Evolutionary conservation across 2,113 vertebrate species (phyloP).

Genomic region (Acanthisitta chloris): DNA sequence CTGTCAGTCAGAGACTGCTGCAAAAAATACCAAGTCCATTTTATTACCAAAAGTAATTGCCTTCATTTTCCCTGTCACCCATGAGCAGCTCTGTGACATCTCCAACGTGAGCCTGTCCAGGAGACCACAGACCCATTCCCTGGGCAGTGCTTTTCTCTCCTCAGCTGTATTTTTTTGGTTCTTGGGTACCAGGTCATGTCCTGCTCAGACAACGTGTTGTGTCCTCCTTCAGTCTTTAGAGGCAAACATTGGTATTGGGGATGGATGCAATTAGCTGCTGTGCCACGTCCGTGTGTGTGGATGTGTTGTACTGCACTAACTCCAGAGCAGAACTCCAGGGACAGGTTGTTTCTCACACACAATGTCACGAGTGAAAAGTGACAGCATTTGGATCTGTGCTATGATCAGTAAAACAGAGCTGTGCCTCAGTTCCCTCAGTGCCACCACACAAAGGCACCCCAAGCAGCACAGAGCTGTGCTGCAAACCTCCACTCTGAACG

Average conservation of each 20-base stretch:
- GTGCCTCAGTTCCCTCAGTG: background rate
- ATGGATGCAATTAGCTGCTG: background rate
- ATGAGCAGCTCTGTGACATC: background rate
- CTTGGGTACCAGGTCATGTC: background rate
- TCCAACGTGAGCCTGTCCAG: background rate
- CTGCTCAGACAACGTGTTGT: background rate
- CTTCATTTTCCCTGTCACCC: background rate
- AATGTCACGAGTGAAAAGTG: background rate
- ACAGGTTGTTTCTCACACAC: background rate
- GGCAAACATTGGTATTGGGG: background rate
- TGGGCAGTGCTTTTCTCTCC: background rate
- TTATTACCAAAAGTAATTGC: background rate
- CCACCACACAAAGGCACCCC: background rate
- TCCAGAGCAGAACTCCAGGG: background rate
- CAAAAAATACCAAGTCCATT: background rate
- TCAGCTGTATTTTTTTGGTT: background rate
- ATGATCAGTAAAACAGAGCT: too few species aligned
- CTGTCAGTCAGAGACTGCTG: background rate
- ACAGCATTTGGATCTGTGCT: background rate
- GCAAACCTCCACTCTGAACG: background rate
- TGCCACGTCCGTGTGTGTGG: rapidly evolving
- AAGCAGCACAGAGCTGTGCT: background rate
- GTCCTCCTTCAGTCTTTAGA: background rate
- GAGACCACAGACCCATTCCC: background rate
- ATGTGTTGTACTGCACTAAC: rapidly evolving